A percentile compares a stretch with the other conserved stretches of the same genome.
Evolutionary conservation across 2,797 vertebrate species (phyloP).

Genomic region (Parambassis ranga): DNA sequence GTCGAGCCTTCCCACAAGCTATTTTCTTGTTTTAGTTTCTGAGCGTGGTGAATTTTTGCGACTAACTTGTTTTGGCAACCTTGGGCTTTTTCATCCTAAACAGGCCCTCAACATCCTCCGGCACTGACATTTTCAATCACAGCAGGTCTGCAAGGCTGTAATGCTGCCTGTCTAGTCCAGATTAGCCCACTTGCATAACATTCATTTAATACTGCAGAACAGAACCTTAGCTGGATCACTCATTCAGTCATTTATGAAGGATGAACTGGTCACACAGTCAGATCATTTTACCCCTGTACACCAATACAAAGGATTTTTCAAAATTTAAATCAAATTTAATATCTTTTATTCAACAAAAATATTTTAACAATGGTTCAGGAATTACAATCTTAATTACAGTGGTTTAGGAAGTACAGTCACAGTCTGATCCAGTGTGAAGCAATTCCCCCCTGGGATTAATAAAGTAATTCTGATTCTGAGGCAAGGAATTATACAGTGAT

Average conservation of each 20-base stretch:
- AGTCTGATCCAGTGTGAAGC: too few species aligned
- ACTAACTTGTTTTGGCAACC: slow-evolving; percentile 11
- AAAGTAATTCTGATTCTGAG: too few species aligned
- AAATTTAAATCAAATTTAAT: too few species aligned
- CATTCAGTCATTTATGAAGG: slow-evolving; percentile 3
- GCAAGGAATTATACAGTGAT: too few species aligned
- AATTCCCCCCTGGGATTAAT: too few species aligned
- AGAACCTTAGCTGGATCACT: slow-evolving; percentile 36
- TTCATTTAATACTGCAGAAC: slow-evolving; percentile 59
- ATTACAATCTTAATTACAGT: too few species aligned
- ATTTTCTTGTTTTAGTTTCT: not conserved
- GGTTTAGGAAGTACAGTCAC: too few species aligned
- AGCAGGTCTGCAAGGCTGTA: slow-evolving; percentile 28
- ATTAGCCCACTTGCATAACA: slow-evolving; percentile 69
- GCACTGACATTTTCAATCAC: slow-evolving; percentile 46
- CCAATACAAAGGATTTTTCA: too few species aligned
- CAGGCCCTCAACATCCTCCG: slow-evolving; percentile 27
- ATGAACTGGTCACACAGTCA: not conserved
- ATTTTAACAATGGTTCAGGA: too few species aligned
- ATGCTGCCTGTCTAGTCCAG: slow-evolving; percentile 47
- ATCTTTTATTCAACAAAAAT: too few species aligned
- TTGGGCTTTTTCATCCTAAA: slow-evolving; percentile 16
- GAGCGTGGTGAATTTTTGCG: slow-evolving; percentile 1
- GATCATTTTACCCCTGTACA: too few species aligned
- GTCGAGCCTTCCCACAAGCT: not conserved